phyloP scores from a whole-genome alignment of 37 sponge, comb jelly and placozoan genomes.

The Beroe ovata region DNA sequence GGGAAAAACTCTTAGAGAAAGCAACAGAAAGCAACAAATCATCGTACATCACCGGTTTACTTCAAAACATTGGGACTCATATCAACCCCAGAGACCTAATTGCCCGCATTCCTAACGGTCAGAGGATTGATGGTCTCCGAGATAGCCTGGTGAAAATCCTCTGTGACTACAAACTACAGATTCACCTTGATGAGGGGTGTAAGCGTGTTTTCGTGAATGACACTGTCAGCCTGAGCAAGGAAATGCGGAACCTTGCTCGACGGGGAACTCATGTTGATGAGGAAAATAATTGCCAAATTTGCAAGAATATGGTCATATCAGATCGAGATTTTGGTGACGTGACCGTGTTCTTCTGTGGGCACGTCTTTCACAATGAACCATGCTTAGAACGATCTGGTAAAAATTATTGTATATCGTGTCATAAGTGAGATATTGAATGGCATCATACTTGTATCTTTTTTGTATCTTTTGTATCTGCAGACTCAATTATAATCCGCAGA shows the following conservation, averaged over 20 bases:
- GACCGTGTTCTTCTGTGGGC: slow-evolving; percentile 83
- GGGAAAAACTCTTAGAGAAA: slow-evolving; percentile 82
- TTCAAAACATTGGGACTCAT: slow-evolving; percentile 89
- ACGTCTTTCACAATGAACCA: slow-evolving; percentile 74
- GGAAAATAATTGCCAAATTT: slow-evolving; percentile 22
- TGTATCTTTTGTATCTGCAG: too few relatives aligned
- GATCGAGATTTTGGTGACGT: slow-evolving; percentile 20
- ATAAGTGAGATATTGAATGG: too few relatives aligned
- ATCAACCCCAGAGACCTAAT: slow-evolving; percentile 87
- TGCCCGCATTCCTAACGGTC: slow-evolving; percentile 72
- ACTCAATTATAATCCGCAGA: too few relatives aligned
- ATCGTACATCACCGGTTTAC: slow-evolving; percentile 82
- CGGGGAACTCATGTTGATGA: slow-evolving; percentile 23
- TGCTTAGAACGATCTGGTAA: slow-evolving; percentile 18
- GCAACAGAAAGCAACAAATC: slow-evolving; percentile 72
- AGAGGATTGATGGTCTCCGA: slow-evolving; percentile 79
- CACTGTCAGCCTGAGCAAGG: slow-evolving; percentile 50
- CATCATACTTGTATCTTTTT: too few relatives aligned
- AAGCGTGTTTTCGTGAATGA: slow-evolving; percentile 91
- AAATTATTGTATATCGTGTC: slow-evolving; percentile 46
- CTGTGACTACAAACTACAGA: slow-evolving; percentile 87
- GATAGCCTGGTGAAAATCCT: slow-evolving; percentile 88
- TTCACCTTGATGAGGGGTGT: slow-evolving; percentile 85
- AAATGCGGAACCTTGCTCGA: slow-evolving; percentile 24
- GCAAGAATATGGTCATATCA: slow-evolving; percentile 39